Base-by-base conservation (phyloP, 2,888 invertebrate genomes). In the Cabera pusaria region DNA sequence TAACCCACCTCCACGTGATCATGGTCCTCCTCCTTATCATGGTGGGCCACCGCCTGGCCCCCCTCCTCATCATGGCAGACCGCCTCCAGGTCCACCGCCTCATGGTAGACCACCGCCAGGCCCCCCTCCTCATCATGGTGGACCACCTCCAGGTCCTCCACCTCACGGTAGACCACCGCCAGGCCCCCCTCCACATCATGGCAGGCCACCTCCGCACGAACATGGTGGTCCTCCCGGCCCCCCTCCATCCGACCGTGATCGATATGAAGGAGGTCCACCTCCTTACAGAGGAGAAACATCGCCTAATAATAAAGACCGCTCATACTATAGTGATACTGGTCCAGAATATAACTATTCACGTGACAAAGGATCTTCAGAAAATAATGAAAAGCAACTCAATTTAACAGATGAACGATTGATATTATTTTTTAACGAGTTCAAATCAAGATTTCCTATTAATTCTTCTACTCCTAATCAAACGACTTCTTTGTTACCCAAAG, bases 191-290 rank as follows among this genome's bases (percentile, higher is more conserved):
- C 33, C 33, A 22, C 6, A 17, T 9, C 6, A 23, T 23, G 12
- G 33, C 7, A 16, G 38, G 3, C 44, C 45, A 11, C 56, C 56
- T n/a, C 54, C 43, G 10, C 29, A 22, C 17, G 14, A 37, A 6
- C 4, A 29, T 1, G 16, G 35, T 7, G 44, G 4, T 4, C 14
- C 2, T 14, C 14, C 14, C 2, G 3, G 3, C 1, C 12, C 1
- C 3, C 12, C 40, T 21, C 51, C 44, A 5, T 29, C 37, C 1
- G 34, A 17, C 4, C 50, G 12, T 10, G n/a, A 10, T 12, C 6
- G 3, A n/a, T n/a, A n/a, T n/a, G n/a, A n/a, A n/a, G n/a, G 23
- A 9, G 43, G 31, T n/a, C 8, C 20, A 20, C 7, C 12, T n/a
- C 14, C 11, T 28, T 16, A 28, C 10, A 22, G 14, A 18, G 14